phyloP scores from a whole-genome alignment of 37 sponge, comb jelly and placozoan genomes.

The Tethya wilhelma region DNA sequence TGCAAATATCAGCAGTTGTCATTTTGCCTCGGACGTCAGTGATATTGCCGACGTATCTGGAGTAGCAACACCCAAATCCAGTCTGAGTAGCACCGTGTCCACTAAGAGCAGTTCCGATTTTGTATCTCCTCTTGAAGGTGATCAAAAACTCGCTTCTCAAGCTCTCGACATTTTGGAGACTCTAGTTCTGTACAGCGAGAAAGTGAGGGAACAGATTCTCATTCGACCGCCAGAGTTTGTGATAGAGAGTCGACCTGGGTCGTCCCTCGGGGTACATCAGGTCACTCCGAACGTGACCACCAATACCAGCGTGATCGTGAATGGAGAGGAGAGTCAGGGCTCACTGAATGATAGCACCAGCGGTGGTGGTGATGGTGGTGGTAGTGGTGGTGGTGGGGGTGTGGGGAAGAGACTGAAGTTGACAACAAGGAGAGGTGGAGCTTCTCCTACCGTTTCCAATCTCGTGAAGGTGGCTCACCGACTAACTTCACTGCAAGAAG shows the following conservation, averaged over 20 bases:
- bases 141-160: constrained; percentile 20
- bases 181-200: constrained; percentile 11
- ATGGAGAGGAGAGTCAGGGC: background rate
- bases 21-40: background rate
- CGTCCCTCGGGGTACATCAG: constrained; percentile 3
- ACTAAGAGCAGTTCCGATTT: background rate
- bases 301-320: background rate
- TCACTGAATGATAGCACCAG: background rate
- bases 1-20: background rate
- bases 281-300: background rate
- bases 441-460: background rate
- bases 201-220: constrained; percentile 22
- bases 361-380: background rate
- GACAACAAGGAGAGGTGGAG: background rate
- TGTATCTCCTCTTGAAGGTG: constrained; percentile 2
- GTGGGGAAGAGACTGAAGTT: background rate
- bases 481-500: background rate
- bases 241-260: constrained; percentile 36
- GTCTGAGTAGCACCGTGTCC: constrained; percentile 7
- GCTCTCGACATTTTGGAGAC: constrained; percentile 28
- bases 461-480: constrained; percentile 1
- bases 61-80: constrained; percentile 9
- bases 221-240: constrained; percentile 24
- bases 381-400: too few relatives aligned
- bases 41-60: constrained; percentile 18